A percentile compares a stretch with the other conserved stretches of the same genome.
These are phyloP conservation scores for Salminus brasiliensis DNA, from an alignment of 2,113 vertebrate species.

Conservation along the genomic window DNA sequence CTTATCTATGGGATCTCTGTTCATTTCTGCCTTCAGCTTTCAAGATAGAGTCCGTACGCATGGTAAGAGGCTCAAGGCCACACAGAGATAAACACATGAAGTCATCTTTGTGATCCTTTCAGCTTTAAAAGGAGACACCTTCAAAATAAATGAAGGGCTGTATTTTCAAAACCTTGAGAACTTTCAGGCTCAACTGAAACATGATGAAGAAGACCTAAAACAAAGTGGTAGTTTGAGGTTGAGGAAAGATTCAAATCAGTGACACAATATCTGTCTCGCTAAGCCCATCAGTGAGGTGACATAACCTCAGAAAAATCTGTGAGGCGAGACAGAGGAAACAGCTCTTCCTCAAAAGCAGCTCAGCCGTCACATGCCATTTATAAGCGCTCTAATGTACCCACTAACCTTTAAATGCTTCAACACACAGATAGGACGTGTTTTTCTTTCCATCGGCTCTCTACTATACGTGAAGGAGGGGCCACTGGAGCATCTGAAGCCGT, in stretches of 20 bases:
- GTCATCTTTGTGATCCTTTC: not conserved
- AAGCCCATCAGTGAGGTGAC: slow-evolving; percentile 36
- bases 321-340: slow-evolving; percentile 73
- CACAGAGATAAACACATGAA: not conserved
- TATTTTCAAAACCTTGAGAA: not conserved
- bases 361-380: slow-evolving; percentile 48
- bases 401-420: slow-evolving; percentile 51
- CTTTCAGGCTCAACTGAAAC: not conserved
- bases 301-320: slow-evolving; percentile 61
- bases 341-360: slow-evolving; percentile 71
- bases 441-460: slow-evolving; percentile 54
- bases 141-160: not conserved
- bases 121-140: not conserved
- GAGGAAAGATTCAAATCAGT: slow-evolving; percentile 34
- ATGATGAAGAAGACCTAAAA: not conserved
- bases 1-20: not conserved
- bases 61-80: not conserved
- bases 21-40: not conserved
- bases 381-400: slow-evolving; percentile 30
- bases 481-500: not conserved
- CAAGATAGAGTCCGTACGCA: not conserved
- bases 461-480: slow-evolving; percentile 37
- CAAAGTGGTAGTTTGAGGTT: not conserved
- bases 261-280: slow-evolving; percentile 25
- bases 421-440: slow-evolving; percentile 56